Conservation (phyloP, 2,113 vertebrate genomes). For the Tupaia chinensis region DNA sequence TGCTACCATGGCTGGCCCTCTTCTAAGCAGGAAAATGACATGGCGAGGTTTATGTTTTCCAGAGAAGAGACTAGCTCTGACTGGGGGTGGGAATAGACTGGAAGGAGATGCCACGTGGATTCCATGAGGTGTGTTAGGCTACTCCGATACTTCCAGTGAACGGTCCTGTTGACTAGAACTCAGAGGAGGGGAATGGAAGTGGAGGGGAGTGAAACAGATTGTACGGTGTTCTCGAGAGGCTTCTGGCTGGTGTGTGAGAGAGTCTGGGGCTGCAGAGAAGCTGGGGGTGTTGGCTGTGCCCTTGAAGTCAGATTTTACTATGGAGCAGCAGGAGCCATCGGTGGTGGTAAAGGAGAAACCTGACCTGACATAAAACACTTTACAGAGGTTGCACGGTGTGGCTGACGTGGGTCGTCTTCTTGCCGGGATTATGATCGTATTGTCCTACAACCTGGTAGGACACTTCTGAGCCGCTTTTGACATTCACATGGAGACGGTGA, state of each 20-base stretch:
- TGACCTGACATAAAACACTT: neutral
- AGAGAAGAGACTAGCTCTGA: neutral
- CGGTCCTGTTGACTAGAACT: accelerated
- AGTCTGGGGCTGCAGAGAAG: neutral
- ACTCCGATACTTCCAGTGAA: neutral
- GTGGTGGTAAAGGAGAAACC: neutral
- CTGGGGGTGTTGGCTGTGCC: too few species aligned
- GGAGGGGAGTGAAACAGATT: neutral
- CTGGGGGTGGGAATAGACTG: neutral
- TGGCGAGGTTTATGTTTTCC: neutral
- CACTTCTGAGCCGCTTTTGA: neutral
- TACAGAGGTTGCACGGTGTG: neutral
- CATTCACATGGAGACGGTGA: accelerated
- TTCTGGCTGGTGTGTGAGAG: neutral
- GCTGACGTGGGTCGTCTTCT: neutral
- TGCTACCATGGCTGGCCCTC: too few species aligned
- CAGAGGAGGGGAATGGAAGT: too few species aligned
- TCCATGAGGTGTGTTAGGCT: neutral
- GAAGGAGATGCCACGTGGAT: too few species aligned
- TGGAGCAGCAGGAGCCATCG: neutral
- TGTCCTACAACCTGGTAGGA: neutral
- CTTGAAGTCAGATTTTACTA: neutral
- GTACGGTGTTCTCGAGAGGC: neutral
- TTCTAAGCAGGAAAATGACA: neutral
- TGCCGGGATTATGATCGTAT: accelerated